Evolutionary conservation across 53 echinoderm and acorn worm genomes (phyloP).

Genomic region (Actinopyga echinites): DNA sequence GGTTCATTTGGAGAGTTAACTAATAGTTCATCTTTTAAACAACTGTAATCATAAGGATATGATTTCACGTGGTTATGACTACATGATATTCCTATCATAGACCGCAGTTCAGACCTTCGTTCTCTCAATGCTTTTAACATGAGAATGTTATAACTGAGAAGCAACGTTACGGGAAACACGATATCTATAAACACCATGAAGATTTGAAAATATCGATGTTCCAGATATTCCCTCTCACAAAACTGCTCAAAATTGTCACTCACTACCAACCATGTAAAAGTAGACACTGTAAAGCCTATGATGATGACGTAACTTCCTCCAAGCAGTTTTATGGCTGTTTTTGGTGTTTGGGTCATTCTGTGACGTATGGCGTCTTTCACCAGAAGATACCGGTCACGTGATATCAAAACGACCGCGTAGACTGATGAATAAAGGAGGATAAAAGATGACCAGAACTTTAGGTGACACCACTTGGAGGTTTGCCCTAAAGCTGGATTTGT

Average conservation of each 20-base stretch:
- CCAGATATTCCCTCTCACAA: not conserved
- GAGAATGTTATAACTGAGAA: not conserved
- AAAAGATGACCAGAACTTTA: not conserved
- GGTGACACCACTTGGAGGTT: not conserved
- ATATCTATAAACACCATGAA: not conserved
- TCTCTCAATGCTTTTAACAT: not conserved
- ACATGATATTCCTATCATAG: not conserved
- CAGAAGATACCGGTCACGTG: constrained; percentile 16
- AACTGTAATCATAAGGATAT: not conserved
- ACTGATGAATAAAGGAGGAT: not conserved
- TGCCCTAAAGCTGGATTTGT: too few relatives aligned
- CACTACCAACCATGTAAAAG: not conserved
- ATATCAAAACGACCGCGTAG: not conserved
- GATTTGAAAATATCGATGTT: not conserved
- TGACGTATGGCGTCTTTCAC: constrained; percentile 9
- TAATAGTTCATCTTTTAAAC: too few relatives aligned
- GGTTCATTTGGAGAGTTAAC: too few relatives aligned
- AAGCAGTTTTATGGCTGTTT: not conserved
- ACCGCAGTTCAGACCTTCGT: not conserved
- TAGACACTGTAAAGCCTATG: not conserved
- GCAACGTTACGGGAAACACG: not conserved
- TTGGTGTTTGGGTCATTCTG: not conserved
- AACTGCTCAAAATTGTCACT: not conserved
- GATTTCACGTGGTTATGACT: not conserved
- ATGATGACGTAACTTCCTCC: not conserved